Conservation (phyloP, 1,140 invertebrate species). For the Popillia japonica region DNA sequence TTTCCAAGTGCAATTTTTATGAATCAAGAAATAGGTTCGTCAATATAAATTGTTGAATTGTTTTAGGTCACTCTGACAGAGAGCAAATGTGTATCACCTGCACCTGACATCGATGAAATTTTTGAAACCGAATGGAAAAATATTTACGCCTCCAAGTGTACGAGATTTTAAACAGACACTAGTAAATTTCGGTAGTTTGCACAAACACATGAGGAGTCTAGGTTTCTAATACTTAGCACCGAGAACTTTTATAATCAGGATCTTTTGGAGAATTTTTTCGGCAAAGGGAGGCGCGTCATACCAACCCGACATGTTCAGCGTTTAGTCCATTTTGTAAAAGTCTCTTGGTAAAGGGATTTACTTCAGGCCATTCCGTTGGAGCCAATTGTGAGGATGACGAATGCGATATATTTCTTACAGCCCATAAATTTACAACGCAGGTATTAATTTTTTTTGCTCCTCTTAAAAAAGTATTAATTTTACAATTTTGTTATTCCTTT, state of each 20-base stretch:
- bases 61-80: too few species aligned
- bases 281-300: neutral
- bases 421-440: neutral
- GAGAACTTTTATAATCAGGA: slow-evolving; percentile 1
- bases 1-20: too few species aligned
- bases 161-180: neutral
- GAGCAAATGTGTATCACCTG: too few species aligned
- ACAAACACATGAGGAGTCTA: neutral
- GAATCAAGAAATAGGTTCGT: too few species aligned
- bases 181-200: slow-evolving; percentile 2
- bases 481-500: neutral
- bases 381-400: slow-evolving; percentile 21
- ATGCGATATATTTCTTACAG: neutral
- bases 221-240: neutral
- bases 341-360: neutral
- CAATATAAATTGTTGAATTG: too few species aligned
- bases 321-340: neutral
- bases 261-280: neutral
- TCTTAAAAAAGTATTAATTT: slow-evolving; percentile 10
- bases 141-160: neutral
- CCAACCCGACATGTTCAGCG: neutral
- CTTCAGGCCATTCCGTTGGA: slow-evolving; percentile 4
- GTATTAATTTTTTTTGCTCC: neutral
- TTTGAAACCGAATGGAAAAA: neutral
- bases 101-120: neutral